Evolutionary conservation across 2,113 vertebrate species (phyloP), one percentile per base, ranked within the genome.

Genomic region (Vicugna pacos): DNA sequence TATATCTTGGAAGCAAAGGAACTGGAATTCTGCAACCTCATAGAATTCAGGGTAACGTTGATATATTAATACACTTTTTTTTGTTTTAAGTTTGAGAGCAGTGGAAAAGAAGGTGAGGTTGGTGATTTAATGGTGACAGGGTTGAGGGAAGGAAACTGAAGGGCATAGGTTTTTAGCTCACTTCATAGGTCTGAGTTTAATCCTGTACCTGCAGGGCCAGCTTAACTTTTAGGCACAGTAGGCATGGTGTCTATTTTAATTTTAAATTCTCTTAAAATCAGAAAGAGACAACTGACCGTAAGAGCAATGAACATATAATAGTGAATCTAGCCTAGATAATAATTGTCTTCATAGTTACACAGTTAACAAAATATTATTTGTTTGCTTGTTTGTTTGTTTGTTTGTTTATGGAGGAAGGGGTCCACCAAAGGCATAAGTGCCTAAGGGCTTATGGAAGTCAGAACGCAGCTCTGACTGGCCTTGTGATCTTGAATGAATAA

Each of bases 241-340:
- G 54, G 8, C 22, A 11, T n/a, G 14, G 4, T 76, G 7, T 16
- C 32, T 70, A 42, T 72, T 56, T 93, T 60, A 50, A 58, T 35
- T 82, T 84, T 81, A 42, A 38, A 72, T 81, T 73, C 9, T 88
- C 82, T 92, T 86, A 24, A 91, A 96, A 87, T 35, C 20, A 89
- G 50, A 76, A 83, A 15, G 2, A 48, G 79, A 75, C 14, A 77
- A 52, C 42, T 46, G 13, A 88, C 64, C 56, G 17, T 52, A 69
- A 17, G 75, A 81, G 38, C 70, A 91, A 82, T 30, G 5, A 52
- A 8, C 32, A 35, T 75, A 3, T 82, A 73, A 24, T 8, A 70
- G 4, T 65, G 10, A 72, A 89, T 88, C 12, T 10, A 89, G 6
- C 5, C 2, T 80, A n/a, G 0, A 48, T 69, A 77, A n/a, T 32